Base-by-base conservation (phyloP, 2,888 invertebrate genomes). In the Oscheius sp. region DNA sequence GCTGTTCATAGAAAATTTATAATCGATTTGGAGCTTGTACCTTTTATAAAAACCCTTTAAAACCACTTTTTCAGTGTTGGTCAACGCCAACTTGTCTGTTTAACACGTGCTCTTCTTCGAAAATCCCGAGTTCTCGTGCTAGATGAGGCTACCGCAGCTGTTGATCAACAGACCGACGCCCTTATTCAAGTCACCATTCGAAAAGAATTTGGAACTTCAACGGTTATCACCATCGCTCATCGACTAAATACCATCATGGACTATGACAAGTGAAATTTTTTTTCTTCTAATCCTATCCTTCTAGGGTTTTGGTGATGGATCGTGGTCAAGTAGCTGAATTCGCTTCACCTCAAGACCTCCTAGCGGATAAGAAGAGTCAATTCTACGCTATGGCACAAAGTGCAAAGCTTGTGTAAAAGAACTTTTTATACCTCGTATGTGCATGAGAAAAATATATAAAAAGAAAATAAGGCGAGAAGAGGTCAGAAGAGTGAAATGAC, bases 81-180 rank as follows among this genome's bases (percentile, higher is more conserved):
- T 5, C 88, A 89, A 78, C 77, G 88, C 14, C 89, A 89, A 78
- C 81, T 89, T 57, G 77, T 89, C 17, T 89, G 88, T 71, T 79
- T 89, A 56, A 88, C 88, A 1, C 75, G 89, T 62, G 87, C 88
- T 12, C 78, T 88, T 50, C 82, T 89, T 20, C 74, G 87, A 17
- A 87, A 87, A 70, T 86, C 87, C 1, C 72, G 71, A 63, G 68
- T 82, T 0, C 80, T 89, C 26, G 92, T 94, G 2, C 80, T 89
- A 67, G 89, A 89, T 76, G 89, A 89, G 79, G 89, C 89, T 1
- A 89, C 89, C 2, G 89, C 89, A 1, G 88, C 89, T 1, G 87
- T 89, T 8, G 89, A 89, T 82, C 81, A 88, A 28, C 87, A 88
- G 78, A 89, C 89, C 0, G 89, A 89, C 78, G 86, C 87, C n/a